Percentiles rank a stretch among this genome's conserved stretches.
Conservation (phyloP, 1,140 invertebrate species). For the Ceratitis capitata region DNA sequence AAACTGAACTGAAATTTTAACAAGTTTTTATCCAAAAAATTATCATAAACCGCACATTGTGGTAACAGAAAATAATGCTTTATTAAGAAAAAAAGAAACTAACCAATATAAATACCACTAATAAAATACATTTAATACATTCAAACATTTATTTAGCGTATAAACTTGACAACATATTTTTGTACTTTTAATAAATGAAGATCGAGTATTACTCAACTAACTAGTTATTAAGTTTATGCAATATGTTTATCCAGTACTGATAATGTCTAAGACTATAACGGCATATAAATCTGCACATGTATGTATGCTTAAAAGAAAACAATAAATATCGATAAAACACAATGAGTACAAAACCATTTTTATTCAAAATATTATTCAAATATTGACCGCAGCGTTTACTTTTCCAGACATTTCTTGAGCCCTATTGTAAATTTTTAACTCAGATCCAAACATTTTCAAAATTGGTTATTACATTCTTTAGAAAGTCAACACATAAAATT, state of each 20-base stretch:
- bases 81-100: too few species aligned
- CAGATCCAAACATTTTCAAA: too few species aligned
- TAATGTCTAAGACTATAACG: not conserved
- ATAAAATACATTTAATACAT: not conserved
- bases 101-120: not conserved
- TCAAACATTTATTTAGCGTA: not conserved
- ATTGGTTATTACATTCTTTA: too few species aligned
- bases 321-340: not conserved
- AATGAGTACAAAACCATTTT: not conserved
- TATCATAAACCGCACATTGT: not conserved
- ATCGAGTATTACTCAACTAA: not conserved
- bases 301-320: not conserved
- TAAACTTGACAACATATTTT: not conserved
- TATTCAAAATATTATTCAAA: too few species aligned
- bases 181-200: not conserved
- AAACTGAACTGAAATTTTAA: too few species aligned
- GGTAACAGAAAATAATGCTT: not conserved
- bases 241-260: not conserved
- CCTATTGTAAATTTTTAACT: too few species aligned
- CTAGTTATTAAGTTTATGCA: not conserved
- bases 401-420: too few species aligned
- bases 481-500: too few species aligned
- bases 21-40: not conserved
- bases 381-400: too few species aligned
- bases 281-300: not conserved